Evolutionary conservation across 2,113 vertebrate genomes (phyloP).

Genomic region (Lampris incognitus): DNA sequence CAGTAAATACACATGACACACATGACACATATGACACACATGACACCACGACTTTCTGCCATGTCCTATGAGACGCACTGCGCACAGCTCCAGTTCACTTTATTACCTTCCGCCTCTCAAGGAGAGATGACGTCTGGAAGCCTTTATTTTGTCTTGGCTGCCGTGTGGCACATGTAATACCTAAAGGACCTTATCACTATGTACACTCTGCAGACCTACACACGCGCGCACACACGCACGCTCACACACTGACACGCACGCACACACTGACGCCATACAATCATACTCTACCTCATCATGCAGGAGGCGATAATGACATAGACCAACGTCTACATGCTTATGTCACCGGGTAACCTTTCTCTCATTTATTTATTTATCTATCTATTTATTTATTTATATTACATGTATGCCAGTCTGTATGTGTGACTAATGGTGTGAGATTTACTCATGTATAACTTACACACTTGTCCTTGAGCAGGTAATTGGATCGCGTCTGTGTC

Average conservation of each 20-base stretch:
- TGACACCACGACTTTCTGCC: no score
- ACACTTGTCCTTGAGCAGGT: slow-evolving; percentile 76
- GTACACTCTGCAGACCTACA: background rate
- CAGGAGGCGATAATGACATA: background rate
- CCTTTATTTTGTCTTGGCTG: background rate
- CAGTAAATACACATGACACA: no score
- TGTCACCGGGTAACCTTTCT: background rate
- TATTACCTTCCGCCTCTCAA: background rate
- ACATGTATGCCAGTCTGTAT: slow-evolving; percentile 5
- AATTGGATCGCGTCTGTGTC: slow-evolving; percentile 70
- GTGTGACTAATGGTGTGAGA: slow-evolving; percentile 55
- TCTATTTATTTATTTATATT: no score
- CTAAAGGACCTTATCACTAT: background rate
- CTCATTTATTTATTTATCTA: background rate
- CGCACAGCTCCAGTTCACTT: background rate
- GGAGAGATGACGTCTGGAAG: background rate
- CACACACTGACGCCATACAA: background rate
- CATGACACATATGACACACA: no score
- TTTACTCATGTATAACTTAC: slow-evolving; percentile 68
- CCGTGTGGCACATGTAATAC: background rate
- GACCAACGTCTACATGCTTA: slow-evolving; percentile 1
- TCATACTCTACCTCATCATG: slow-evolving; percentile 7
- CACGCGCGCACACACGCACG: background rate
- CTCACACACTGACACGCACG: background rate
- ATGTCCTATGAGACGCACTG: no score